A percentile compares a stretch with the other conserved stretches of the same genome.
Evolutionary conservation across 2,888 invertebrate genomes (phyloP).

Genomic region (Spodoptera exigua): DNA sequence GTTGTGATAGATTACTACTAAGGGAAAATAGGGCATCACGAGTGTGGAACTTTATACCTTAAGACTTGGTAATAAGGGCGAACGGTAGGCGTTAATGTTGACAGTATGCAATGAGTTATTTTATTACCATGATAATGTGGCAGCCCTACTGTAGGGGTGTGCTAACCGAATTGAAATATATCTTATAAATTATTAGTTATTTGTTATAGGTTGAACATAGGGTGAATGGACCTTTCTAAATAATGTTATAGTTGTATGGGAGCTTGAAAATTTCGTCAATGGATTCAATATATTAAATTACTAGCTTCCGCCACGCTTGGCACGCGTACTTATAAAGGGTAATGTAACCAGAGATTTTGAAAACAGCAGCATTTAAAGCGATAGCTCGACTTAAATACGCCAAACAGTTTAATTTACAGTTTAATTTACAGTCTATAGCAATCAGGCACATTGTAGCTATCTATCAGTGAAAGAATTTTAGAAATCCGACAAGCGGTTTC

Average conservation of each 20-base stretch:
- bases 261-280: slow-evolving; percentile 11
- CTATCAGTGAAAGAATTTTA: too few relatives aligned
- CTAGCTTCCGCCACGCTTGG: too few relatives aligned
- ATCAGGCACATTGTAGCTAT: too few relatives aligned
- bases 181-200: slow-evolving; percentile 85
- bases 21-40: slow-evolving; percentile 42
- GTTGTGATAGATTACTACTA: slow-evolving; percentile 75
- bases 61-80: slow-evolving; percentile 1
- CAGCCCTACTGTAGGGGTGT: slow-evolving; percentile 74
- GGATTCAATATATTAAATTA: slow-evolving; percentile 2
- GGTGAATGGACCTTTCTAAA: slow-evolving; percentile 26
- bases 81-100: slow-evolving; percentile 74
- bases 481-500: too few relatives aligned
- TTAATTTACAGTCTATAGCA: too few relatives aligned
- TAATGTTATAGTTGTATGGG: slow-evolving; percentile 9
- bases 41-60: slow-evolving; percentile 30
- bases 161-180: slow-evolving; percentile 86
- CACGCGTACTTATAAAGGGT: too few relatives aligned
- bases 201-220: slow-evolving; percentile 54
- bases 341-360: too few relatives aligned
- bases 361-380: too few relatives aligned
- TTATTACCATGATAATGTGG: slow-evolving; percentile 81
- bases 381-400: too few relatives aligned
- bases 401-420: too few relatives aligned
- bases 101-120: slow-evolving; percentile 66